These are phyloP conservation scores for Phrynocephalus forsythii DNA, from an alignment of 2,797 vertebrate genomes.

Conservation along the genomic window DNA sequence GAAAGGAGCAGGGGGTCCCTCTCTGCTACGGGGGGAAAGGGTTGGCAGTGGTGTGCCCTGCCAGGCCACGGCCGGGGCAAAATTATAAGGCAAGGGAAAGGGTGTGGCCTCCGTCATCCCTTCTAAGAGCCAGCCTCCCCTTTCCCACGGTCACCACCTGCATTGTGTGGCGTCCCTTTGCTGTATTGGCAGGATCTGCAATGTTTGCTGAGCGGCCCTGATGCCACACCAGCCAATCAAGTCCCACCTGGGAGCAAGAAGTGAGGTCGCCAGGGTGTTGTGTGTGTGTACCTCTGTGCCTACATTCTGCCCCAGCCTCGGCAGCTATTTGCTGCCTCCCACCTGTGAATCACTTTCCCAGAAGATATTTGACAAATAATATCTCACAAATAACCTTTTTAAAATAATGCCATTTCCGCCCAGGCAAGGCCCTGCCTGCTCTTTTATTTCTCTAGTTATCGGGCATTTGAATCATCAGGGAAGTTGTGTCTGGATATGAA, in stretches of 20 bases:
- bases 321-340: neutral
- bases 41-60: neutral
- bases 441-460: no score
- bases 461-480: no score
- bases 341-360: neutral
- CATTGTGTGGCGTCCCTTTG: neutral
- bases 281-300: neutral
- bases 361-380: neutral
- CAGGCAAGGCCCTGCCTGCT: neutral
- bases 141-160: conserved; percentile 12
- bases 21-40: neutral
- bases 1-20: no score
- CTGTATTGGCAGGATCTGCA: neutral
- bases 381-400: no score
- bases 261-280: neutral
- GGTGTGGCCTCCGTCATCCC: neutral
- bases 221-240: conserved; percentile 17
- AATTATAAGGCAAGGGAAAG: neutral
- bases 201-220: conserved; percentile 8
- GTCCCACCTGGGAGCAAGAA: conserved; percentile 17
- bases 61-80: neutral
- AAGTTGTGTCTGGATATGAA: no score
- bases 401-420: neutral
- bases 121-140: neutral
- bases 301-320: no score